A percentile compares a stretch with the other conserved stretches of the same genome.
Conservation (phyloP, 1,140 invertebrate species). For the Cyrtorhinus lividipennis region DNA sequence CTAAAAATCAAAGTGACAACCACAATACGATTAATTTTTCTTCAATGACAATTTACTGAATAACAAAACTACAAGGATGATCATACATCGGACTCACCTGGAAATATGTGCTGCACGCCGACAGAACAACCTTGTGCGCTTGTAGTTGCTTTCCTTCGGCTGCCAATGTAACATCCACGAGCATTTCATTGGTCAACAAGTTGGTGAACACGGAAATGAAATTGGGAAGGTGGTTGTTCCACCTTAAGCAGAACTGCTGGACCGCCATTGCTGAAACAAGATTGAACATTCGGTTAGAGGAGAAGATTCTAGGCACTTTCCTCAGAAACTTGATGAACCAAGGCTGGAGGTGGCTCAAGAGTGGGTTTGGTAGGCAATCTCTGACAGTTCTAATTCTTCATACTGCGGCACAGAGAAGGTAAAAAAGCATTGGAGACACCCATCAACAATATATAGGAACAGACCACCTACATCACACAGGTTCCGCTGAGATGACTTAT, state of each 20-base stretch:
- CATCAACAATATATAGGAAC: too few species aligned
- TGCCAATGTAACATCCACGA: slow-evolving; percentile 75
- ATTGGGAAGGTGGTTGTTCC: slow-evolving; percentile 82
- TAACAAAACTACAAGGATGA: neutral
- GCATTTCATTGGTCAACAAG: slow-evolving; percentile 58
- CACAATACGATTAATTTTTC: slow-evolving; percentile 12
- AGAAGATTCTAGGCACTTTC: neutral
- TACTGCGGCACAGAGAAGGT: too few species aligned
- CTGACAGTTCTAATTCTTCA: too few species aligned
- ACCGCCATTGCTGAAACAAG: slow-evolving; percentile 31
- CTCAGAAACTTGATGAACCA: too few species aligned
- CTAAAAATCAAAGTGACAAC: slow-evolving; percentile 40
- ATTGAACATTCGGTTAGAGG: neutral
- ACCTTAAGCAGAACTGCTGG: slow-evolving; percentile 73
- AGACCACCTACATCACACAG: too few species aligned
- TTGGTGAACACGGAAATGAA: slow-evolving; percentile 72
- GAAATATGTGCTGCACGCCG: slow-evolving; percentile 76
- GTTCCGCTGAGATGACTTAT: too few species aligned
- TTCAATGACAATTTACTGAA: neutral
- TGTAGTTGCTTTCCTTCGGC: slow-evolving; percentile 69
- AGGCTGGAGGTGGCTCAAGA: too few species aligned
- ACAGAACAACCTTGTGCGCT: slow-evolving; percentile 72
- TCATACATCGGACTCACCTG: slow-evolving; percentile 42
- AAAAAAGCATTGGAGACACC: too few species aligned
- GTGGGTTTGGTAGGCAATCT: too few species aligned